Percentiles rank a stretch among this genome's conserved stretches.
These are phyloP conservation scores for Agriopis leucophaearia DNA, from an alignment of 2,888 invertebrate genomes.

Conservation along the genomic window DNA sequence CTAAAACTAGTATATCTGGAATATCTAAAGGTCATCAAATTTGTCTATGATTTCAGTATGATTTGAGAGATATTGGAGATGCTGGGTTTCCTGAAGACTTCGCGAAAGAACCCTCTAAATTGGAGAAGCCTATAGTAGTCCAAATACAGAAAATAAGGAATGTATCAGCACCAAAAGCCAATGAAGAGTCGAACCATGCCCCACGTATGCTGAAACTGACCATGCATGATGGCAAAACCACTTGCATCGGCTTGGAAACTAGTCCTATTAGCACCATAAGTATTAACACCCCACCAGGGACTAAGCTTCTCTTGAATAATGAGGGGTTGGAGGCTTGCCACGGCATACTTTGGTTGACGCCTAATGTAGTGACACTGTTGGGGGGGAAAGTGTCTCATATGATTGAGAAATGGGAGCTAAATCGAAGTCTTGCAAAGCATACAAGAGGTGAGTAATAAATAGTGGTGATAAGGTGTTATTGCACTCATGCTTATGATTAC, in stretches of 20 bases:
- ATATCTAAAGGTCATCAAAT: slow-evolving; percentile 43
- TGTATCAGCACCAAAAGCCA: slow-evolving; percentile 95
- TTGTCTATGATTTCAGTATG: slow-evolving; percentile 84
- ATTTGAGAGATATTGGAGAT: slow-evolving; percentile 93
- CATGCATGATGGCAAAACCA: slow-evolving; percentile 94
- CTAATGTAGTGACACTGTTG: slow-evolving; percentile 89
- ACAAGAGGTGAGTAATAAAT: slow-evolving; percentile 77
- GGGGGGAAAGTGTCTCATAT: slow-evolving; percentile 94
- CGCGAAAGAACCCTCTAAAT: slow-evolving; percentile 84
- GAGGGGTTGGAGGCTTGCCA: slow-evolving; percentile 87
- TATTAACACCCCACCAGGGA: slow-evolving; percentile 95
- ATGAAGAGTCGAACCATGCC: slow-evolving; percentile 93
- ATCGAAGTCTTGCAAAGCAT: slow-evolving; percentile 88
- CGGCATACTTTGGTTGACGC: slow-evolving; percentile 90
- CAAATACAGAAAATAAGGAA: slow-evolving; percentile 96
- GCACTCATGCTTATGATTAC: not conserved
- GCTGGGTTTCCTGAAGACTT: slow-evolving; percentile 90
- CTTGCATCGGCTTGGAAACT: slow-evolving; percentile 92
- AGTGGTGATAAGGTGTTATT: not conserved
- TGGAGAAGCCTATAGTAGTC: slow-evolving; percentile 89
- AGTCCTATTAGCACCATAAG: slow-evolving; percentile 90
- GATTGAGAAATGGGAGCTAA: slow-evolving; percentile 96
- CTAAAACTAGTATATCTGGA: slow-evolving; percentile 35
- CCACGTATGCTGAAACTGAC: slow-evolving; percentile 94
- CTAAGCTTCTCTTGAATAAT: slow-evolving; percentile 88